Conservation (phyloP, 2,888 invertebrate species). For the Oxystoma pomonae region DNA sequence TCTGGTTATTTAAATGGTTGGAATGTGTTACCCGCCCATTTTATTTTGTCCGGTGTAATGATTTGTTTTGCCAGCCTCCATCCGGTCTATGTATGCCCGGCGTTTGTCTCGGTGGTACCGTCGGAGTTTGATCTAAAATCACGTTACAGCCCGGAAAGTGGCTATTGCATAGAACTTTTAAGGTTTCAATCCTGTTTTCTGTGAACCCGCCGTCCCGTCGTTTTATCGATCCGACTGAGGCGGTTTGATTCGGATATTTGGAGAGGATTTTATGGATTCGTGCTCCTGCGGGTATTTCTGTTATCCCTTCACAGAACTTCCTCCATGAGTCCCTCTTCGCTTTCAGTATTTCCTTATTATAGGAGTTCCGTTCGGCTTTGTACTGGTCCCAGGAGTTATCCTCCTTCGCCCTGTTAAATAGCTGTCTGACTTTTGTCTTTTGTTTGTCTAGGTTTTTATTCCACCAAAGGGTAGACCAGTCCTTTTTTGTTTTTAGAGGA, state of each 20-base stretch:
- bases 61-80: neutral
- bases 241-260: neutral
- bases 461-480: conserved; percentile 3
- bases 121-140: neutral
- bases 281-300: neutral
- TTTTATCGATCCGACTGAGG: neutral
- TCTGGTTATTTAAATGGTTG: conserved; percentile 17
- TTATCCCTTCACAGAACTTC: conserved; percentile 9
- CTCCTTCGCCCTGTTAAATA: conserved; percentile 11
- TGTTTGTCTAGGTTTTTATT: neutral
- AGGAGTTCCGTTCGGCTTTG: conserved; percentile 2
- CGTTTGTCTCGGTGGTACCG: neutral
- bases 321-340: conserved; percentile 11
- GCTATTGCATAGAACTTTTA: neutral
- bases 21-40: conserved; percentile 15
- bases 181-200: neutral
- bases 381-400: conserved; percentile 6
- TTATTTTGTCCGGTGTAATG: neutral
- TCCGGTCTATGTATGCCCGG: neutral
- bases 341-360: conserved; percentile 10
- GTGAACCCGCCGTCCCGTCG: neutral
- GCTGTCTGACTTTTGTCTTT: conserved; percentile 5
- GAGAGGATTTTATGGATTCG: conserved; percentile 8
- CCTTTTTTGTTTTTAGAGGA: neutral
- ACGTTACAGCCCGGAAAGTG: neutral